These are phyloP conservation scores for Rhinopomastus cyanomelas DNA, from an alignment of 2,113 vertebrate species.

Conservation along the genomic window DNA sequence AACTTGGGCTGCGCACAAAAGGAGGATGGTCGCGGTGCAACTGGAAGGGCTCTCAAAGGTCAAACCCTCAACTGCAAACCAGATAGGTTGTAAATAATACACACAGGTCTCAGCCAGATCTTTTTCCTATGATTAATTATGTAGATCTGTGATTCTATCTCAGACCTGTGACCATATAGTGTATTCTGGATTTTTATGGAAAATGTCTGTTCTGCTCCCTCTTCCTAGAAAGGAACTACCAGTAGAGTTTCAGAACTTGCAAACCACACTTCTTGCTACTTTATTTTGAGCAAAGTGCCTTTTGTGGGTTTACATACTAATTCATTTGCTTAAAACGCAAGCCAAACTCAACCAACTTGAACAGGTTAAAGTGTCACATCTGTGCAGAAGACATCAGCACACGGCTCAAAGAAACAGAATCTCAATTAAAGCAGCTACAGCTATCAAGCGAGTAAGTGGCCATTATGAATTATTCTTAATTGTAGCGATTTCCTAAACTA, in stretches of 20 bases:
- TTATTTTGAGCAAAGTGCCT: slow-evolving; percentile 66
- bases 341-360: slow-evolving; percentile 73
- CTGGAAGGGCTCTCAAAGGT: slow-evolving; percentile 54
- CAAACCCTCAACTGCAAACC: slow-evolving; percentile 64
- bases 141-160: slow-evolving; percentile 55
- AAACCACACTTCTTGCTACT: slow-evolving; percentile 44
- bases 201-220: slow-evolving; percentile 8
- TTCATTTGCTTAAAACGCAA: slow-evolving; percentile 76
- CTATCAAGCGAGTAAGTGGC: slow-evolving; percentile 82
- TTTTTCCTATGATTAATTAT: slow-evolving; percentile 68
- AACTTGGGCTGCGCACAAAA: background rate
- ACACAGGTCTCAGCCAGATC: slow-evolving; percentile 40
- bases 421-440: slow-evolving; percentile 88
- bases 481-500: slow-evolving; percentile 97
- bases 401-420: slow-evolving; percentile 78
- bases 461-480: slow-evolving; percentile 99
- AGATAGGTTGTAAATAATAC: slow-evolving; percentile 68
- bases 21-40: background rate
- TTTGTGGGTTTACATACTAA: slow-evolving; percentile 72
- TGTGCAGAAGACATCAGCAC: slow-evolving; percentile 74
- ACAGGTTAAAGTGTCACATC: slow-evolving; percentile 80
- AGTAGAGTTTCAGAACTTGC: slow-evolving; percentile 22
- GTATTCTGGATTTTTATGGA: background rate
- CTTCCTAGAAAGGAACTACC: background rate
- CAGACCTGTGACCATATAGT: slow-evolving; percentile 25